A percentile compares a stretch with the other conserved stretches of the same genome.
These are phyloP conservation scores for Tetheella fluctuosa DNA, from an alignment of 2,888 invertebrate genomes.

Conservation along the genomic window DNA sequence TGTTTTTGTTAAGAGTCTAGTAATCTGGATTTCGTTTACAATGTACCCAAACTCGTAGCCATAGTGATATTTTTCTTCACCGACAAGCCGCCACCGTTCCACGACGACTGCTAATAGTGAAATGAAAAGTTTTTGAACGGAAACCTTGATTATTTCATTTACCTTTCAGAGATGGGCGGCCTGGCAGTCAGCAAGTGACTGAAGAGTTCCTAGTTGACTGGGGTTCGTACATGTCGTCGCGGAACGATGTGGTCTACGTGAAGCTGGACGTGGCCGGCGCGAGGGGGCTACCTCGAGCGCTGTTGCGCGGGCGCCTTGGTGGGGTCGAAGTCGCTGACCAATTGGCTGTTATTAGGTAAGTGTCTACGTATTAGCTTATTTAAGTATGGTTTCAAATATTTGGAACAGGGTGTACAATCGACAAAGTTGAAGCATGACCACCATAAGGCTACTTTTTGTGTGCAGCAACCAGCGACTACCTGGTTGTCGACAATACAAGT, in stretches of 20 bases:
- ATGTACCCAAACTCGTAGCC: neutral
- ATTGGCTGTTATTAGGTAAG: conserved; percentile 90
- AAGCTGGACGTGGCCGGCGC: conserved; percentile 96
- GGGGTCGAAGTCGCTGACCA: conserved; percentile 97
- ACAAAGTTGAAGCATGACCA: no score
- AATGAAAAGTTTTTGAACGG: neutral
- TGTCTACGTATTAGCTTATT: neutral
- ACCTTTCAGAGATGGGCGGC: conserved; percentile 91
- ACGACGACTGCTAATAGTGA: neutral
- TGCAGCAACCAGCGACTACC: no score
- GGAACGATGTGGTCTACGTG: conserved; percentile 95
- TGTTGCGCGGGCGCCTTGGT: conserved; percentile 92
- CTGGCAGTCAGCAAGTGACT: conserved; percentile 95
- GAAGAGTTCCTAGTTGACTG: conserved; percentile 94
- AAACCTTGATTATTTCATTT: neutral
- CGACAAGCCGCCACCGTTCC: no score
- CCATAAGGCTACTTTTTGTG: no score
- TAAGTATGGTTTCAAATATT: no score
- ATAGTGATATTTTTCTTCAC: no score
- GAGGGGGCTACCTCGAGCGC: conserved; percentile 90
- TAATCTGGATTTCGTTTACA: neutral
- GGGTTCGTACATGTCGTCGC: conserved; percentile 96
- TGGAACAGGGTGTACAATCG: no score
- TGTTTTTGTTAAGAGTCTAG: conserved; percentile 14
- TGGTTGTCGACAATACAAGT: no score